Conservation (phyloP, 30 jellyfish, hydroid and myxozoan species). For the Hydractinia symbiolongicarpus region DNA sequence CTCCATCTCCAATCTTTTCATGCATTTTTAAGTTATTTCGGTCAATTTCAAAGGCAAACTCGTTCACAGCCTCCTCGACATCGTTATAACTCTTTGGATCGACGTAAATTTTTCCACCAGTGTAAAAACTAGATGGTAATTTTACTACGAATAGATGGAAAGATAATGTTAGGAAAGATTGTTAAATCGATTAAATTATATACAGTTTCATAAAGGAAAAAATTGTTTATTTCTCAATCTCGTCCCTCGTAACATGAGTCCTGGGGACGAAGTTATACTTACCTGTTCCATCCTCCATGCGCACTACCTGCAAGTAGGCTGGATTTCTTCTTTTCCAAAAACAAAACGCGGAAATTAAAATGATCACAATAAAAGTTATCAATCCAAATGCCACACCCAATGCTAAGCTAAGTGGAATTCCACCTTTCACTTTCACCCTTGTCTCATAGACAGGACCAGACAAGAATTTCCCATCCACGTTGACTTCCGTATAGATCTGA, state of each 20-base stretch:
- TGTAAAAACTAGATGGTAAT: slow-evolving; percentile 23
- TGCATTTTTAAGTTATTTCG: slow-evolving; percentile 46
- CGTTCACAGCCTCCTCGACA: slow-evolving; percentile 78
- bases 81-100: slow-evolving; percentile 76
- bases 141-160: slow-evolving; percentile 6
- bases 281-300: slow-evolving; percentile 93
- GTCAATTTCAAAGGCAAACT: slow-evolving; percentile 64
- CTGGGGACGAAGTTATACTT: not conserved
- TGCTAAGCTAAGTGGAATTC: slow-evolving; percentile 46
- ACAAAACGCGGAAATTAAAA: slow-evolving; percentile 27
- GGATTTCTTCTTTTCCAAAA: slow-evolving; percentile 66
- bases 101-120: slow-evolving; percentile 49
- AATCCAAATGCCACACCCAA: slow-evolving; percentile 44
- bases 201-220: not conserved
- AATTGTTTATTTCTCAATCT: not conserved
- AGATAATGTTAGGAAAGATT: no score
- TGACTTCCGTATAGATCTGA: slow-evolving; percentile 28
- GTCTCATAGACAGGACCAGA: slow-evolving; percentile 14
- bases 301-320: slow-evolving; percentile 61
- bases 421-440: slow-evolving; percentile 24
- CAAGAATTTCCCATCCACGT: not conserved
- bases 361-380: slow-evolving; percentile 22
- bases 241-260: not conserved
- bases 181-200: not conserved
- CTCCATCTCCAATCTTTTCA: slow-evolving; percentile 68